A percentile compares a stretch with the other conserved stretches of the same genome.
These are phyloP conservation scores for Apis dorsata DNA, from an alignment of 1,140 invertebrate species.

Conservation along the genomic window DNA sequence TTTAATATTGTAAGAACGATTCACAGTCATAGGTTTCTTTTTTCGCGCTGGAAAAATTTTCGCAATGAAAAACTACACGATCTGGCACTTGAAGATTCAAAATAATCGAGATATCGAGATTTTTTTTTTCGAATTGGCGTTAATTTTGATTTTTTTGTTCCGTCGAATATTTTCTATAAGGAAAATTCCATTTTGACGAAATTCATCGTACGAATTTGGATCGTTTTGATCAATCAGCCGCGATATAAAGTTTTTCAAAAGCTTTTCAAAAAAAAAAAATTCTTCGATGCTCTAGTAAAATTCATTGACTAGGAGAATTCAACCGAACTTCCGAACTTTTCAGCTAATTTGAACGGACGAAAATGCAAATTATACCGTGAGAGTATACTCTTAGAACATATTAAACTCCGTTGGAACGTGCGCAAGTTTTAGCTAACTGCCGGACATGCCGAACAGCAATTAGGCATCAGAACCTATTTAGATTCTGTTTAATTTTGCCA, in stretches of 20 bases:
- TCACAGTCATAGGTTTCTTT: too few species aligned
- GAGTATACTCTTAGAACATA: neutral
- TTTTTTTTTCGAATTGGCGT: neutral
- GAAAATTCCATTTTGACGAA: neutral
- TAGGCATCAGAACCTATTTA: slow-evolving; percentile 1
- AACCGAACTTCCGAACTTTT: neutral
- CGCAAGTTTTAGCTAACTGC: neutral
- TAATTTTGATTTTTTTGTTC: neutral
- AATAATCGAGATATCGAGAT: neutral
- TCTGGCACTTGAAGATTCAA: too few species aligned
- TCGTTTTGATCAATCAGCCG: neutral
- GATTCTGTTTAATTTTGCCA: neutral
- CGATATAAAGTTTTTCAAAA: neutral
- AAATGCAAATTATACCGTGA: neutral
- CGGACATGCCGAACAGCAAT: slow-evolving; percentile 1
- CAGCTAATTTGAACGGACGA: slow-evolving; percentile 10
- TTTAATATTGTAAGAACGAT: too few species aligned
- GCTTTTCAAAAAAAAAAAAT: too few species aligned
- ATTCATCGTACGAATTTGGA: neutral
- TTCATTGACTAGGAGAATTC: slow-evolving; percentile 12
- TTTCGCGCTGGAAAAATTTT: too few species aligned
- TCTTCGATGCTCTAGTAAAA: neutral
- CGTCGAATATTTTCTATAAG: neutral
- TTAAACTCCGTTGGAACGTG: neutral
- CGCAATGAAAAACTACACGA: too few species aligned